Conservation (phyloP, 2,888 invertebrate species). For the Hirtodrosophila trivittata region DNA sequence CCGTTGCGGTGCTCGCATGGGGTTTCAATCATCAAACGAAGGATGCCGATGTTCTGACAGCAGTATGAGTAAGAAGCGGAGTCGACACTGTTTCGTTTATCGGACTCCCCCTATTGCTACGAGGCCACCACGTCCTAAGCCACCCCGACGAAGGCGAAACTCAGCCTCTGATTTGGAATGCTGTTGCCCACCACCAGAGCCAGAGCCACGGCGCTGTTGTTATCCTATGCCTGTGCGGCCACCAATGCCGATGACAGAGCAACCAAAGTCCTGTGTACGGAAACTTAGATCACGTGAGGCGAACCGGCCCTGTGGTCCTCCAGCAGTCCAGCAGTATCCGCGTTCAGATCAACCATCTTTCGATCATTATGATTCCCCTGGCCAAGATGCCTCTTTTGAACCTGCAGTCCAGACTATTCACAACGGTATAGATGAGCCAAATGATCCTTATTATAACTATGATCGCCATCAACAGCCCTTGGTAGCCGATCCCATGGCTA, state of each 20-base stretch:
- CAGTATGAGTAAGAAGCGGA: no score
- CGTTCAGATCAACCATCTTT: background rate
- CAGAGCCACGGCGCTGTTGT: background rate
- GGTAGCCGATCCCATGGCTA: slow-evolving; percentile 5
- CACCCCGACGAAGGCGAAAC: background rate
- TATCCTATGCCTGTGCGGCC: background rate
- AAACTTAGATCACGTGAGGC: no score
- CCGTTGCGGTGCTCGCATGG: no score
- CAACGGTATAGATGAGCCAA: background rate
- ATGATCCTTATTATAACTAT: slow-evolving; percentile 27
- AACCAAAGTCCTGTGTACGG: no score
- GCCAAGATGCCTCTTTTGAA: background rate
- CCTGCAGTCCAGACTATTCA: background rate
- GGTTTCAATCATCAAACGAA: background rate
- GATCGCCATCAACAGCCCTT: background rate
- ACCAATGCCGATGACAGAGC: no score
- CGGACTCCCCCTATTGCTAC: slow-evolving; percentile 22
- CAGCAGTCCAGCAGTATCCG: no score
- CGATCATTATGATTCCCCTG: no score
- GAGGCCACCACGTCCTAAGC: background rate
- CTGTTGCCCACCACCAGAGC: slow-evolving; percentile 6
- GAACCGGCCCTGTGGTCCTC: no score
- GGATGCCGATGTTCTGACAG: no score
- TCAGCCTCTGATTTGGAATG: slow-evolving; percentile 2
- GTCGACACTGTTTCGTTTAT: slow-evolving; percentile 22